phyloP scores from a whole-genome alignment of 2,113 vertebrate species.

The Syngnathus typhle region DNA sequence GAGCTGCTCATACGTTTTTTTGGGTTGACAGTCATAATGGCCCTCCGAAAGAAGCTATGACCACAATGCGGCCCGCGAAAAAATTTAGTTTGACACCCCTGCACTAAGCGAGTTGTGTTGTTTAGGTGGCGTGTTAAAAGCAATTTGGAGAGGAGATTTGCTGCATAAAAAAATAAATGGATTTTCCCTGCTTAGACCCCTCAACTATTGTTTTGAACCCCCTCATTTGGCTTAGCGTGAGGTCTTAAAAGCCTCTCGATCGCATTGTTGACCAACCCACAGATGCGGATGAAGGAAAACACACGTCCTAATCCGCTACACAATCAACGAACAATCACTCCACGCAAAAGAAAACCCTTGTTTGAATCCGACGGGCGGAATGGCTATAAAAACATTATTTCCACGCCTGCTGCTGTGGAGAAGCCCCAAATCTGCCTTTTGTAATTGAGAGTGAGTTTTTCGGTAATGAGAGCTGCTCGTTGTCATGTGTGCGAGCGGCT shows the following conservation, averaged over 20 bases:
- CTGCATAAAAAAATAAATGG: neutral
- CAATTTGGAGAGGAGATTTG: neutral
- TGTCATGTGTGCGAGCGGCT: neutral
- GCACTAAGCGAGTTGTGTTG: neutral
- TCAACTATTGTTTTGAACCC: neutral
- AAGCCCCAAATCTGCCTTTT: neutral
- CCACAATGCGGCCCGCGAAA: too few relatives aligned
- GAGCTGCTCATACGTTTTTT: too few relatives aligned
- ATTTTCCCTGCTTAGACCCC: neutral
- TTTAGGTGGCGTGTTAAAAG: neutral
- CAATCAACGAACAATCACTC: slow-evolving; percentile 26
- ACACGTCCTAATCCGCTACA: slow-evolving; percentile 1
- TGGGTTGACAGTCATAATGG: too few relatives aligned
- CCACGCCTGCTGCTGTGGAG: neutral
- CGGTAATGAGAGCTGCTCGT: neutral
- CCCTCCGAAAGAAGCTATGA: too few relatives aligned
- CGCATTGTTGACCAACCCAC: neutral
- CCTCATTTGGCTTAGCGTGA: neutral
- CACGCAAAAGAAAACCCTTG: slow-evolving; percentile 8
- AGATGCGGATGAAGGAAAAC: slow-evolving; percentile 6
- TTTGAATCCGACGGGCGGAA: neutral
- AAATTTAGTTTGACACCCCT: too few relatives aligned
- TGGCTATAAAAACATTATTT: neutral
- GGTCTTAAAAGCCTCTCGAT: neutral
- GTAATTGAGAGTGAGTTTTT: neutral